Conservation (phyloP, 23 tunicate genomes). For the Botrylloides violaceus region DNA sequence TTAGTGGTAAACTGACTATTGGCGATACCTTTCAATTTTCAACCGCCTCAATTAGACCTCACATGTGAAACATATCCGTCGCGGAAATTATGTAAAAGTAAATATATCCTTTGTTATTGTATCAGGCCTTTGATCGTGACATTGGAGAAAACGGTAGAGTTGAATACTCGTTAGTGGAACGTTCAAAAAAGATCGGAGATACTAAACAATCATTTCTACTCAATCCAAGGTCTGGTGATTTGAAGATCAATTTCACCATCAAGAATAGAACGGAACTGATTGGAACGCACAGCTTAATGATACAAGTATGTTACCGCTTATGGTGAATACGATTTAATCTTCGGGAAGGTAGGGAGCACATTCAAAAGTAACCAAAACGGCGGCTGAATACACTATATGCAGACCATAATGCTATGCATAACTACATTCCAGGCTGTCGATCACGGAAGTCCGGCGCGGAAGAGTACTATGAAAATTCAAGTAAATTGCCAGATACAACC, state of each 20-base stretch:
- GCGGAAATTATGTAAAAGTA: too few species aligned
- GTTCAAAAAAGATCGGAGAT: neutral
- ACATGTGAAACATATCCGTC: too few species aligned
- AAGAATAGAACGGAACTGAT: conserved; percentile 17
- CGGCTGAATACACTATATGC: too few species aligned
- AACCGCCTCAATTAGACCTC: too few species aligned
- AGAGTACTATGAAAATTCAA: neutral
- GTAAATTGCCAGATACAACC: neutral
- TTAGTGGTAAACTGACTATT: too few species aligned
- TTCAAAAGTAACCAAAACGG: too few species aligned
- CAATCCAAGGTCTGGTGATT: conserved; percentile 32
- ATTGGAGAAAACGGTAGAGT: conserved; percentile 29
- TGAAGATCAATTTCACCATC: conserved; percentile 43
- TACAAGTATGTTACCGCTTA: conserved; percentile 62
- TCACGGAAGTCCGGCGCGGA: neutral
- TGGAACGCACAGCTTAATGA: conserved; percentile 22
- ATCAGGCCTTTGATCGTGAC: conserved; percentile 71
- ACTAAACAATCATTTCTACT: conserved; percentile 21
- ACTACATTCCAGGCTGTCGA: neutral
- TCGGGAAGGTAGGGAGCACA: too few species aligned
- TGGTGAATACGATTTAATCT: too few species aligned
- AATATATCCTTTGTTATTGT: neutral
- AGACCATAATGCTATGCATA: too few species aligned
- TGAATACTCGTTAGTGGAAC: neutral
- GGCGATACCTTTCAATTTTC: too few species aligned